Percentiles rank a stretch among this genome's conserved stretches.
phyloP scores from a whole-genome alignment of 2,113 vertebrate genomes.

The Alces alces region DNA sequence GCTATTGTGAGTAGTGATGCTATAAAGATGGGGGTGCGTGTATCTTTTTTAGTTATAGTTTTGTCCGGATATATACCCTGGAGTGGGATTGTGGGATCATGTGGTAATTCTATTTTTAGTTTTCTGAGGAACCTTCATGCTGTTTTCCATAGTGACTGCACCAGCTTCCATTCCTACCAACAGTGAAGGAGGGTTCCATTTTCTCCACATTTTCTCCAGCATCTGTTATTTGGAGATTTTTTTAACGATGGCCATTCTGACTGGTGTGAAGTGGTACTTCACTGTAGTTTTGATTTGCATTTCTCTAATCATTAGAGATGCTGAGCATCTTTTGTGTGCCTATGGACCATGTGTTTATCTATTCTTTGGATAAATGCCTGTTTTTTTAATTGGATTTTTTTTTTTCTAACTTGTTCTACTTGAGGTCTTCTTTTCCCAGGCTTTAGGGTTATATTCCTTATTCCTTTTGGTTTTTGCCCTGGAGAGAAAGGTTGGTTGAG shows the following conservation, averaged over 20 bases:
- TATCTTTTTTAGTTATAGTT: neutral
- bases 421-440: neutral
- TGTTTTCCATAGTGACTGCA: neutral
- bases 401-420: neutral
- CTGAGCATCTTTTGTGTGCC: neutral
- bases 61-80: neutral
- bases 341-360: neutral
- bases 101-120: neutral
- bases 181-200: neutral
- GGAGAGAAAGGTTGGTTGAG: neutral
- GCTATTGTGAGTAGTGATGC: neutral
- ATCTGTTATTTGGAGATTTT: neutral
- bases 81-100: neutral
- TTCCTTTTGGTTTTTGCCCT: neutral
- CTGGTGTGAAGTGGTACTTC: neutral
- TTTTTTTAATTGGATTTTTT: neutral
- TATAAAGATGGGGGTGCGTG: neutral
- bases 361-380: neutral
- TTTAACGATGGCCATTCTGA: neutral
- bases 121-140: neutral
- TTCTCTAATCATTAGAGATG: neutral
- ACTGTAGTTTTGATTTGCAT: neutral
- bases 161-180: neutral
- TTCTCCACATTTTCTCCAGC: neutral
- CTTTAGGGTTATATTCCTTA: neutral